Base-by-base conservation (phyloP, 2,113 vertebrate species). In the Chrysemys picta region DNA sequence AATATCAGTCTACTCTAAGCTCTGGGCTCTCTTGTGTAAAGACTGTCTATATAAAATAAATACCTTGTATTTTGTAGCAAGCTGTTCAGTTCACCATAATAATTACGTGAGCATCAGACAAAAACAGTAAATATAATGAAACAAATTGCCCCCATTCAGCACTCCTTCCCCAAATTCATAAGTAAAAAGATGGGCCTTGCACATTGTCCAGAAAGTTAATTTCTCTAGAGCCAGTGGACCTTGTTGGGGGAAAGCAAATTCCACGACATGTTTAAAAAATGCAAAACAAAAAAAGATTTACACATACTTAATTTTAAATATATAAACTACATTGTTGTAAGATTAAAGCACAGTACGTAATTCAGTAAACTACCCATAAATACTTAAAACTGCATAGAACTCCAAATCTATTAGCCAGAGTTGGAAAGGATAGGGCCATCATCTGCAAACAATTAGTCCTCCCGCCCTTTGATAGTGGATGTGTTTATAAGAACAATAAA, bases 241-340 rank as follows among this genome's bases (percentile, higher is more conserved):
- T 57, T n/a, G 24, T 50, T 72, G 78, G 11, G 90, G 82, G 53
- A 83, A 90, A 76, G n/a, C 19, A 78, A 86, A 52, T 27, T 6
- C 22, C n/a, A 22, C 38, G 50, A 29, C 2, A 2, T 49, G 3
- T 5, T 8, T 87, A 59, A 72, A 14, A 27, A 91, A 49, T 84
- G 54, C 0, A 0, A 38, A 42, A 31, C 1, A 4, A 54, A 69
- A n/a, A 90, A 65, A 53, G 8, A 38, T 72, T 72, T 72, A 72
- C 35, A 72, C 65, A n/a, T 38, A 5, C n/a, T 21, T n/a, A 21
- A 38, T 72, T 72, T 72, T 72, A n/a, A 38, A 72, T 69, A n/a
- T 72, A 72, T 38, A 38, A 19, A 72, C n/a, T 72, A 72, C 65
- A 38, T 16, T n/a, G 4, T 38, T 89, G 75, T 75, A 53, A 84